Conservation (phyloP, 2,888 invertebrate genomes). For the Pollenia griseotomentosa region DNA sequence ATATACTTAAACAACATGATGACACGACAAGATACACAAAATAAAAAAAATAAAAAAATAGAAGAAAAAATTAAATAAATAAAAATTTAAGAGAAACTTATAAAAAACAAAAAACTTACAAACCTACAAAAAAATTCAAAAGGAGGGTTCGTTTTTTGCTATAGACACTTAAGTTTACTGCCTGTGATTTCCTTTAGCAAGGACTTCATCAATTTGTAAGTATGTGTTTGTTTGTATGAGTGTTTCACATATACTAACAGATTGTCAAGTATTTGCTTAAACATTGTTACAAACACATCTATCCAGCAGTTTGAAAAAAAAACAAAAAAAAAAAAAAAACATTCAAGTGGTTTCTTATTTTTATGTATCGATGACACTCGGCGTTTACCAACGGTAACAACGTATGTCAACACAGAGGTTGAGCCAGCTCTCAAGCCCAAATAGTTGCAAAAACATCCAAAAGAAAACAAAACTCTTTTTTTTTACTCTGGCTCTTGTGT, state of each 20-base stretch:
- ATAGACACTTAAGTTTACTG: slow-evolving; percentile 45
- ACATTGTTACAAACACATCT: slow-evolving; percentile 66
- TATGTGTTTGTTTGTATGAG: slow-evolving; percentile 69
- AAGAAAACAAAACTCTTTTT: background rate
- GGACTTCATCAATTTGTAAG: slow-evolving; percentile 53
- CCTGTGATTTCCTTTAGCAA: slow-evolving; percentile 31
- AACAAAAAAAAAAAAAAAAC: slow-evolving; percentile 26
- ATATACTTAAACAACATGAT: slow-evolving; percentile 70
- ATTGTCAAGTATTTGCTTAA: slow-evolving; percentile 80
- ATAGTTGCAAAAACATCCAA: slow-evolving; percentile 39
- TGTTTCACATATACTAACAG: slow-evolving; percentile 80
- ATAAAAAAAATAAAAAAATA: slow-evolving; percentile 10
- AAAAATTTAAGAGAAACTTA: slow-evolving; percentile 54
- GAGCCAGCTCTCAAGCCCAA: slow-evolving; percentile 15
- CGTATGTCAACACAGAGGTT: slow-evolving; percentile 67
- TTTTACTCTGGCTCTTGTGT: background rate
- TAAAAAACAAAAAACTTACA: slow-evolving; percentile 63
- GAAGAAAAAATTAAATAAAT: slow-evolving; percentile 40
- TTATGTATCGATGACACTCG: slow-evolving; percentile 71
- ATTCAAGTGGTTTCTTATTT: slow-evolving; percentile 73
- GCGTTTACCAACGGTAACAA: slow-evolving; percentile 67
- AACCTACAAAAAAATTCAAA: slow-evolving; percentile 74
- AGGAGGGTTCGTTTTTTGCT: slow-evolving; percentile 73
- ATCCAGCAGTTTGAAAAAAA: slow-evolving; percentile 48
- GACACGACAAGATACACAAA: slow-evolving; percentile 71